Base-by-base conservation (phyloP, 1,140 invertebrate species). In the Drosophila nikananu region DNA sequence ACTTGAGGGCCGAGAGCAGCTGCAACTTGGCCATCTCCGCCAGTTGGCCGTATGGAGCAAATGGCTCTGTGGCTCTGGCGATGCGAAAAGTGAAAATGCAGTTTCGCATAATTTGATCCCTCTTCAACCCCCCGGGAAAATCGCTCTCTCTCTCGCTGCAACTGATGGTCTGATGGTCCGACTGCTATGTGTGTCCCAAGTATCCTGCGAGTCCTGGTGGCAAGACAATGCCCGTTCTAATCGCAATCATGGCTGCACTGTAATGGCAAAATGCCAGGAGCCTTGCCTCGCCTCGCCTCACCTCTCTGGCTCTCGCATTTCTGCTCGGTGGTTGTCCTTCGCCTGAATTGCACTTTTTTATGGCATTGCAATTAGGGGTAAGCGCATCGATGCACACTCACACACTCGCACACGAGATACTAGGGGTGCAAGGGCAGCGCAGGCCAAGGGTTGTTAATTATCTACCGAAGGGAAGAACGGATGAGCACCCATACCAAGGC, bases 311-410 rank as follows among this genome's bases (percentile, higher is more conserved):
- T 77, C 80, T 58, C 61, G 19, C 25, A 42, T 49, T 59, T 77
- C 67, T 60, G 49, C 48, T 57, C 72, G 46, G 67, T 80, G 80
- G 66, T 80, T 90, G 91, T 92, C 91, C 91, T 92, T 92, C 91
- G 79, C 39, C 78, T 70, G 66, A 91, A 92, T 92, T 91, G 86
- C 86, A 92, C 61, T 91, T 92, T 90, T 92, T 92, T 92, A 92
- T 92, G 84, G 75, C 75, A 64, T 76, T 82, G 83, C 91, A 92
- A 92, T 92, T 91, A 92, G 91, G 91, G 87, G 87, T 86, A 91
- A 86, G 78, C 81, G 48, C 62, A 67, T 66, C 75, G 65, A 76
- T 48, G 60, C 61, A 52, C 61, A 77, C 72, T 35, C 25, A 52
- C 52, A 65, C 46, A 39, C 35, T 46, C 44, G n/a, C n/a, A 54